phyloP scores from a whole-genome alignment of 2,113 vertebrate genomes.

The Sminthopsis crassicaudata region DNA sequence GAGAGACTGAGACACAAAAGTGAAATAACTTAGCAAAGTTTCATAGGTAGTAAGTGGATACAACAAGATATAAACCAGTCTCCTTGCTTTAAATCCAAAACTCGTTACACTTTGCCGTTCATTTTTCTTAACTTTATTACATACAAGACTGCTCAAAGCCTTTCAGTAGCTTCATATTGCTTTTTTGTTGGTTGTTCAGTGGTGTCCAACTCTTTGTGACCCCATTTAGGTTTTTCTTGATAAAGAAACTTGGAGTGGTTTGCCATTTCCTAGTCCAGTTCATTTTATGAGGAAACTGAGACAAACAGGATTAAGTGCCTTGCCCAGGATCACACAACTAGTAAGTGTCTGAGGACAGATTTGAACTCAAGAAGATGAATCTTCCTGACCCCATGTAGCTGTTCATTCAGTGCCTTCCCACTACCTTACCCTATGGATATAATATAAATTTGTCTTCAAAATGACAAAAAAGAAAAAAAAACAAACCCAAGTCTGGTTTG shows the following conservation, averaged over 20 bases:
- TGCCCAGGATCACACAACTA: not conserved
- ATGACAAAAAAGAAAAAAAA: too few species aligned
- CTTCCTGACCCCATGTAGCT: not conserved
- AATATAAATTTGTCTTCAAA: not conserved
- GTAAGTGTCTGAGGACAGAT: not conserved
- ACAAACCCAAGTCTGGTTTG: not conserved
- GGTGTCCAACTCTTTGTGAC: not conserved
- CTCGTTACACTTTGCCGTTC: not conserved
- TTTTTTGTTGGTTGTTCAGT: not conserved
- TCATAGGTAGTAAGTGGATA: not conserved
- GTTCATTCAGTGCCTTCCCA: not conserved
- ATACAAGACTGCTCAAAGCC: not conserved
- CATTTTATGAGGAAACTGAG: not conserved
- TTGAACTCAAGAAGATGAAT: not conserved
- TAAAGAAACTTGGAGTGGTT: not conserved
- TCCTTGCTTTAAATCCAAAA: not conserved
- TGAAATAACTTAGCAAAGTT: not conserved
- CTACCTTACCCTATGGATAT: not conserved
- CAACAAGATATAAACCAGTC: not conserved
- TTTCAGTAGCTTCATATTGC: not conserved
- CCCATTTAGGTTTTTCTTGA: not conserved
- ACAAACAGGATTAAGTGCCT: not conserved
- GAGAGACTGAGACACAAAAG: not conserved
- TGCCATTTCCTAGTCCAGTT: not conserved
- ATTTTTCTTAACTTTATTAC: not conserved